Evolutionary conservation across 2,797 vertebrate genomes (phyloP), one percentile per base, ranked within the genome.

Genomic region (Aulostomus chinensis): DNA sequence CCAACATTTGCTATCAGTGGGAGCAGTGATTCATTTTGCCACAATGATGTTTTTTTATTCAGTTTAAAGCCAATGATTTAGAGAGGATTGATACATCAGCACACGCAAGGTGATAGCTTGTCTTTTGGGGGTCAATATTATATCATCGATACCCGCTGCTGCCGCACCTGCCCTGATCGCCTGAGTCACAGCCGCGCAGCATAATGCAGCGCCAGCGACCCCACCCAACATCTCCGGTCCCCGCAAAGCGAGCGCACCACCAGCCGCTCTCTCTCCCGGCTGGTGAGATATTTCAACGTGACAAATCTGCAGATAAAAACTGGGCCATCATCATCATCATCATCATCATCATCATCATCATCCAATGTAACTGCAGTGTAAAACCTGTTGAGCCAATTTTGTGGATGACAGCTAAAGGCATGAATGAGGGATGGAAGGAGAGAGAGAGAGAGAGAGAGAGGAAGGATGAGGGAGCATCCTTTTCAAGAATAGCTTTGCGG

Each of bases 191-290:
- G 86, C 74, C 86, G 81, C 53, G 81, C 87, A 78, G 88, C 90
- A 91, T 91, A 90, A 91, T 92, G 91, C 91, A 90, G 91, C 76
- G 75, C 78, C 72, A 86, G 80, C 86, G 90, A 91, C 91, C 91
- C 89, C 91, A 92, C 91, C 91, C 91, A 91, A 90, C 76, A 88
- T 87, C 86, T 38, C 81, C 56, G 63, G 59, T 73, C 73, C 71
- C 73, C 67, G 68, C 61, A 58, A 58, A 59, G 61, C 65, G 4
- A 39, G 34, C 26, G 40, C 51, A n/a, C n/a, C n/a, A n/a, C n/a
- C n/a, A n/a, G n/a, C 58, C 15, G 41, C 75, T 53, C 73, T 66
- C 65, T 52, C 43, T n/a, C n/a, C n/a, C 41, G 24, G 68, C 61
- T 56, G 74, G 74, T 17, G 45, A 55, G 46, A 73, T 4, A 24